Percentiles rank a stretch among this genome's conserved stretches.
These are phyloP conservation scores for Mystacides longicornis DNA, from an alignment of 2,888 invertebrate species.

Conservation along the genomic window DNA sequence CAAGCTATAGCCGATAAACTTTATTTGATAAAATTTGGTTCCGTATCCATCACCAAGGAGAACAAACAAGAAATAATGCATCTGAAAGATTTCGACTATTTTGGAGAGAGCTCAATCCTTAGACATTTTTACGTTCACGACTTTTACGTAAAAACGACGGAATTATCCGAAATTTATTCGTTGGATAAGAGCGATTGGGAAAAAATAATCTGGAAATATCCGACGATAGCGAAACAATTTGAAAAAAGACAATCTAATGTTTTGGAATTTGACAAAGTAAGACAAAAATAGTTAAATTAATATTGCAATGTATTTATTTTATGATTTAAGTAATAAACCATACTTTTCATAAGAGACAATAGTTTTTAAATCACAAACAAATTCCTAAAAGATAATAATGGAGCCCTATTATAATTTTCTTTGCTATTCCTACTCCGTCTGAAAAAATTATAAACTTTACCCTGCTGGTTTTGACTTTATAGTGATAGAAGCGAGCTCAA, in stretches of 20 bases:
- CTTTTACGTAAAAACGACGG: conserved; percentile 44
- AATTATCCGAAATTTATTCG: conserved; percentile 52
- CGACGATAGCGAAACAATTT: background rate
- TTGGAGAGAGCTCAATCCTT: conserved; percentile 52
- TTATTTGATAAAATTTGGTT: conserved; percentile 53
- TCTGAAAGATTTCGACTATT: conserved; percentile 53
- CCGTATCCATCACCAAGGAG: conserved; percentile 50
- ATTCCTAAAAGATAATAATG: too few species aligned
- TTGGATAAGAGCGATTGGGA: conserved; percentile 20
- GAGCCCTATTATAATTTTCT: too few species aligned
- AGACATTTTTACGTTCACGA: conserved; percentile 44
- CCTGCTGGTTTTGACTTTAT: too few species aligned
- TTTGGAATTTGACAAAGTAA: background rate
- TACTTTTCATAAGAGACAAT: too few species aligned
- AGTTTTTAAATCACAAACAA: too few species aligned
- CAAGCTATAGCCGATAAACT: conserved; percentile 43
- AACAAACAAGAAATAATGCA: conserved; percentile 51
- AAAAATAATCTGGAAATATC: background rate
- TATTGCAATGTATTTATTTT: too few species aligned
- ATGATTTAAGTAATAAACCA: too few species aligned
- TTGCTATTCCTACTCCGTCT: too few species aligned
- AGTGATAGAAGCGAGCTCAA: too few species aligned
- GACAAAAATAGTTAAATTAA: too few species aligned
- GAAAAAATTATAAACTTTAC: too few species aligned
- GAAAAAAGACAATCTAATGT: background rate